Evolutionary conservation across 2,113 vertebrate genomes (phyloP).

Genomic region (Gadus chalcogrammus): DNA sequence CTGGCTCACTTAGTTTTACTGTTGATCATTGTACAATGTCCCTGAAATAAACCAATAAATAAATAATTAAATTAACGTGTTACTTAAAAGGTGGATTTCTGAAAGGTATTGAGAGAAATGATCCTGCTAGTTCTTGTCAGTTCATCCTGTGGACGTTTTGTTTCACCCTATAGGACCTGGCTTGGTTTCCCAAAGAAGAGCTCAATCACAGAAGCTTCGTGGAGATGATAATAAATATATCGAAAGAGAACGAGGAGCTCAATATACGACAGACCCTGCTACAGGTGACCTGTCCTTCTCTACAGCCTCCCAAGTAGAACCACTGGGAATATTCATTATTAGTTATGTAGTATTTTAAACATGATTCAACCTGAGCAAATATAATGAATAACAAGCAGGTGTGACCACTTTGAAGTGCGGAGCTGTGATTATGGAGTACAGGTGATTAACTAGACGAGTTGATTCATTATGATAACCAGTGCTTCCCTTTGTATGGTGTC

Average conservation of each 20-base stretch:
- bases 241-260: conserved; percentile 68
- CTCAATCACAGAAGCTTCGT: conserved; percentile 56
- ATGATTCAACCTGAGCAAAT: neutral
- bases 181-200: conserved; percentile 50
- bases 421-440: too few relatives aligned
- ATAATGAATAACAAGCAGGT: neutral
- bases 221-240: conserved; percentile 61
- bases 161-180: conserved; percentile 47
- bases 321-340: neutral
- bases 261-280: conserved; percentile 46
- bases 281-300: conserved; percentile 57
- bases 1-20: too few relatives aligned
- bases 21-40: too few relatives aligned
- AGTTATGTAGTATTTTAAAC: neutral
- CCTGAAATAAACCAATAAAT: too few relatives aligned
- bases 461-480: neutral
- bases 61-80: too few relatives aligned
- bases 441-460: too few relatives aligned
- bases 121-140: too few relatives aligned
- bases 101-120: too few relatives aligned
- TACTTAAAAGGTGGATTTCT: too few relatives aligned
- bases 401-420: too few relatives aligned
- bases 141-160: too few relatives aligned
- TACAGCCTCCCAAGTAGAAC: too few relatives aligned
- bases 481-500: conserved; percentile 10